These are phyloP conservation scores for Myotis findleyi DNA, from an alignment of 2,797 vertebrate species.

Conservation along the genomic window DNA sequence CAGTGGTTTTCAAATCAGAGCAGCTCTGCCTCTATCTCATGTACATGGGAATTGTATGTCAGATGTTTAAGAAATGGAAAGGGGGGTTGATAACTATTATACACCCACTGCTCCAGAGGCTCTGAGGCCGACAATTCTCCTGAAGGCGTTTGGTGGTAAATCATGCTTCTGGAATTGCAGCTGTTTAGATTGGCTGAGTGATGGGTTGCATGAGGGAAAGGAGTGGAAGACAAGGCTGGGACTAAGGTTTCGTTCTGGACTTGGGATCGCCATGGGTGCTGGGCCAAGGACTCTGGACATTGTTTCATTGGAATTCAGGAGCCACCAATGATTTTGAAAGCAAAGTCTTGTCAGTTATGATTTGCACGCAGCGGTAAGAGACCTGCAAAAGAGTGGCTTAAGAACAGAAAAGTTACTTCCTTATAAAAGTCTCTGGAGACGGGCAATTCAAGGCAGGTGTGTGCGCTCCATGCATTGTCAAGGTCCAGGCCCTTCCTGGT, in stretches of 20 bases:
- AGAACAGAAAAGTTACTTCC: not conserved
- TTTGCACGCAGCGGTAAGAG: not conserved
- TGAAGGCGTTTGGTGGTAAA: not conserved
- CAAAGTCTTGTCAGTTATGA: not conserved
- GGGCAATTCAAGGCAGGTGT: not conserved
- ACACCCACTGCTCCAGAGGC: not conserved
- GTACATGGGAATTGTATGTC: not conserved
- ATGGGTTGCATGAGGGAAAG: not conserved
- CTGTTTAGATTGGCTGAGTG: not conserved
- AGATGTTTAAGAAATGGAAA: not conserved
- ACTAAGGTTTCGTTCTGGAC: not conserved
- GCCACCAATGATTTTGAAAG: not conserved
- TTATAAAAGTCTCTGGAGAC: not conserved
- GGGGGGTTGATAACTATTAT: not conserved
- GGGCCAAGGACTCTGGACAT: not conserved
- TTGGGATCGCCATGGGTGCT: not conserved
- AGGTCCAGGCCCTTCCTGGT: not conserved
- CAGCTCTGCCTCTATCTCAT: not conserved
- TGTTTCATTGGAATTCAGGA: not conserved
- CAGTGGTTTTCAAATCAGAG: not conserved
- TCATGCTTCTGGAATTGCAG: not conserved
- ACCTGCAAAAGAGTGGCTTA: not conserved
- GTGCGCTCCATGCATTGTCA: not conserved
- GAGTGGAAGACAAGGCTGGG: not conserved
- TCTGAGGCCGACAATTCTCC: not conserved